A percentile compares a stretch with the other conserved stretches of the same genome.
phyloP scores from a whole-genome alignment of 2,888 invertebrate genomes.

The Calephelis perditalis region DNA sequence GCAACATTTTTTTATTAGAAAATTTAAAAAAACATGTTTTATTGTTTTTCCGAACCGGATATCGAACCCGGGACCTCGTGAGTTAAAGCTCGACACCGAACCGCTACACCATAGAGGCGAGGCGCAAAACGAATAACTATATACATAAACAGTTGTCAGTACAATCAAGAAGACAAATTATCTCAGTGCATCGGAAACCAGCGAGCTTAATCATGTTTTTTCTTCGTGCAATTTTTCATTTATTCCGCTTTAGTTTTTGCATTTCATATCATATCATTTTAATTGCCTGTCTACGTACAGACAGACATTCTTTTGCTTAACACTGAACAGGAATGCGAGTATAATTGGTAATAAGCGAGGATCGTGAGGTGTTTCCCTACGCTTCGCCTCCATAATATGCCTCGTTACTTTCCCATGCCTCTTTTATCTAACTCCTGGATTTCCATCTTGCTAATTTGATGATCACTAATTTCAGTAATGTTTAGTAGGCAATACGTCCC shows the following conservation, averaged over 20 bases:
- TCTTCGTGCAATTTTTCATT: slow-evolving; percentile 56
- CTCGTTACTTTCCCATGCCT: slow-evolving; percentile 71
- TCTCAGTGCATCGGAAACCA: slow-evolving; percentile 30
- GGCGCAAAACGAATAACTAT: neutral
- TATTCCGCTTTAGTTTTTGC: slow-evolving; percentile 54
- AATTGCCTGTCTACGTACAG: slow-evolving; percentile 43
- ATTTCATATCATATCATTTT: slow-evolving; percentile 53
- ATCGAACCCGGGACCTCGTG: no score
- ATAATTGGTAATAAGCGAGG: slow-evolving; percentile 75
- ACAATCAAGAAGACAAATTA: slow-evolving; percentile 21
- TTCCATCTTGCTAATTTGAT: slow-evolving; percentile 16
- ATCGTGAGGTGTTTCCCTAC: slow-evolving; percentile 59
- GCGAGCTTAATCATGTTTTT: slow-evolving; percentile 44
- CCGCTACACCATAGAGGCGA: no score
- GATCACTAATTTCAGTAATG: neutral
- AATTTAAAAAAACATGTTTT: no score
- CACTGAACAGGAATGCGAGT: slow-evolving; percentile 68
- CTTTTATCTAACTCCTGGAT: slow-evolving; percentile 28
- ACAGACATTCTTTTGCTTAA: slow-evolving; percentile 40
- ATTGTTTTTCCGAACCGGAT: no score
- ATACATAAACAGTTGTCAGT: neutral
- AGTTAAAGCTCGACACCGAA: no score
- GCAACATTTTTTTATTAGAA: no score
- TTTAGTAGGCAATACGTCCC: no score
- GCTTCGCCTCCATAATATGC: slow-evolving; percentile 63